Conservation (phyloP, 1,140 invertebrate genomes). For the Drosophila sucinea region DNA sequence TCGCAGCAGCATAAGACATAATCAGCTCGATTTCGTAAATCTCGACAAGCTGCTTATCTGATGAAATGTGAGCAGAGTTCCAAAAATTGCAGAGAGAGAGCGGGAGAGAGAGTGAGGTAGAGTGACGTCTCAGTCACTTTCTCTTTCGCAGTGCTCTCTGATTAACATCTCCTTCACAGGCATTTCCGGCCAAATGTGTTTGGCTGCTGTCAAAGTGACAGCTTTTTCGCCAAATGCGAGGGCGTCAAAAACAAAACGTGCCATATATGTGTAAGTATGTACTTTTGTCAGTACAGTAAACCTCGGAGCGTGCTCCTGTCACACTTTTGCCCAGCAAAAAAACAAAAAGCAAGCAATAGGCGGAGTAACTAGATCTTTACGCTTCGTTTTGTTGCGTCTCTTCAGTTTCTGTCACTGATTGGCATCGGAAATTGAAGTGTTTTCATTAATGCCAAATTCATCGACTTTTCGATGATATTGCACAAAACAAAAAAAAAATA, state of each 20-base stretch:
- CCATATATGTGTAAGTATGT: slow-evolving; percentile 9
- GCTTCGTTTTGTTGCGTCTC: background rate
- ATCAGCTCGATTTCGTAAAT: slow-evolving; percentile 81
- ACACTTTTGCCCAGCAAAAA: slow-evolving; percentile 7
- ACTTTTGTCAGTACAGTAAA: slow-evolving; percentile 65
- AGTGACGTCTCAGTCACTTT: slow-evolving; percentile 27
- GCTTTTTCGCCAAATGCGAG: slow-evolving; percentile 40
- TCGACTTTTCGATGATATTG: slow-evolving; percentile 39
- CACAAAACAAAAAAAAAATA: background rate
- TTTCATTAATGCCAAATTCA: slow-evolving; percentile 74
- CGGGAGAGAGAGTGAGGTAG: too few relatives aligned
- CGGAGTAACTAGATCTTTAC: slow-evolving; percentile 21
- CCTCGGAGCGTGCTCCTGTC: slow-evolving; percentile 65
- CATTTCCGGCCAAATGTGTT: slow-evolving; percentile 47
- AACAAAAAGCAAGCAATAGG: background rate
- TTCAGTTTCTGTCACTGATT: slow-evolving; percentile 45
- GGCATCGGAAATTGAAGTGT: slow-evolving; percentile 79
- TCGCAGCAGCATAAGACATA: slow-evolving; percentile 54
- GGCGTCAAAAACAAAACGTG: slow-evolving; percentile 48
- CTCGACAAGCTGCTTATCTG: slow-evolving; percentile 81
- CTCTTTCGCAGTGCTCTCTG: slow-evolving; percentile 27
- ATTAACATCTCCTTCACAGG: slow-evolving; percentile 67
- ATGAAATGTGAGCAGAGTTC: slow-evolving; percentile 78
- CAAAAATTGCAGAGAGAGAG: slow-evolving; percentile 28
- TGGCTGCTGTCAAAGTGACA: slow-evolving; percentile 66